A percentile compares a stretch with the other conserved stretches of the same genome.
These are phyloP conservation scores for Epinephelus malabaricus DNA, from an alignment of 2,797 vertebrate genomes.

Conservation along the genomic window DNA sequence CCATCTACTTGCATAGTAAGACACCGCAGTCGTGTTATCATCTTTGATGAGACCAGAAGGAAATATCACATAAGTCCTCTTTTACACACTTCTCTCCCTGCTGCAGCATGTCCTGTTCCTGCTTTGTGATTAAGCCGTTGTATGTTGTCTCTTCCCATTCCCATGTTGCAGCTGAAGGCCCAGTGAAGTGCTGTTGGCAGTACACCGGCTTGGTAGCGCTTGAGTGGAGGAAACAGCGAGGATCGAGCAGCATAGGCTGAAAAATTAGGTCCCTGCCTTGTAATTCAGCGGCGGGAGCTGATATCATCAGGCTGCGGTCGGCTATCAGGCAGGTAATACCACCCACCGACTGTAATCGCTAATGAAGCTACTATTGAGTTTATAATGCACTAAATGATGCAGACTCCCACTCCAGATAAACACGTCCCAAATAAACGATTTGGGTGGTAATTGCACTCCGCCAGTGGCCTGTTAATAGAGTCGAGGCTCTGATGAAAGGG, in stretches of 20 bases:
- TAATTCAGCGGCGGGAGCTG: conserved; percentile 81
- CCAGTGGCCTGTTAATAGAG: conserved; percentile 86
- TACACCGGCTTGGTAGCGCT: conserved; percentile 47
- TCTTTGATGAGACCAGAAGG: conserved; percentile 9
- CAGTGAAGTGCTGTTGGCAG: conserved; percentile 68
- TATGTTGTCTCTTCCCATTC: conserved; percentile 76
- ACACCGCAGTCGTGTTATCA: conserved; percentile 9
- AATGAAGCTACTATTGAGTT: conserved; percentile 89
- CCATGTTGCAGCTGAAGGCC: conserved; percentile 67
- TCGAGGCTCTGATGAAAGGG: conserved; percentile 86
- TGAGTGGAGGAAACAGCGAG: conserved; percentile 79
- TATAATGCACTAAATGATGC: conserved; percentile 90
- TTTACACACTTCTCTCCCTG: conserved; percentile 5
- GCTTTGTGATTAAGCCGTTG: conserved; percentile 69
- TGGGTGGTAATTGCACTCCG: conserved; percentile 88
- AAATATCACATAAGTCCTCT: conserved; percentile 23
- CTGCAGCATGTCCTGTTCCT: conserved; percentile 40
- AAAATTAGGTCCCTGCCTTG: conserved; percentile 82
- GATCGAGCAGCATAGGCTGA: conserved; percentile 73
- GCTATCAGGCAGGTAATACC: conserved; percentile 87
- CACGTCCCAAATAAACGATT: conserved; percentile 89
- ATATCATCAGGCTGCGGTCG: conserved; percentile 82
- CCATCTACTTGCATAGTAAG: neutral
- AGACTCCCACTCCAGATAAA: conserved; percentile 88
- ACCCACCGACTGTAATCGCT: conserved; percentile 88